Percentiles rank a stretch among this genome's conserved stretches.
Evolutionary conservation across 1,140 invertebrate species (phyloP).

Genomic region (Drosophila kikkawai): DNA sequence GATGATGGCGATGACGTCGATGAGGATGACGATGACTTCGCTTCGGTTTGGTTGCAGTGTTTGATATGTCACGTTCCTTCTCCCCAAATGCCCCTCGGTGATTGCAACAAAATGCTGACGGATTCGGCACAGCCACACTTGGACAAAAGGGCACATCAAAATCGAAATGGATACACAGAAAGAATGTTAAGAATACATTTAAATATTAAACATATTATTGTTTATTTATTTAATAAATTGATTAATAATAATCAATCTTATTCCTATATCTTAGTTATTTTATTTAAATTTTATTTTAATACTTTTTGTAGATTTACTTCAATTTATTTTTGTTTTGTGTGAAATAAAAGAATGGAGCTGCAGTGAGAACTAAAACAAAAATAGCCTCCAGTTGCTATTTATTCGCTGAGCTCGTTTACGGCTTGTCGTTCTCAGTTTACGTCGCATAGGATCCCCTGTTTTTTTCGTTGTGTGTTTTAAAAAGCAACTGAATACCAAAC

Average conservation of each 20-base stretch:
- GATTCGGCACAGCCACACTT: conserved; percentile 37
- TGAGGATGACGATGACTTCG: conserved; percentile 18
- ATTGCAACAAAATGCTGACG: conserved; percentile 50
- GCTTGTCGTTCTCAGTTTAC: conserved; percentile 33
- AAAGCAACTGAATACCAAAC: conserved; percentile 42
- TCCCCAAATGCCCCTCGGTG: conserved; percentile 43
- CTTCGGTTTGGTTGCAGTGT: conserved; percentile 44
- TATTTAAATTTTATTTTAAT: background rate
- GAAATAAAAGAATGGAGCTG: background rate
- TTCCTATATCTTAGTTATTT: background rate
- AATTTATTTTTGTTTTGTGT: conserved; percentile 3
- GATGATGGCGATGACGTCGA: conserved; percentile 23
- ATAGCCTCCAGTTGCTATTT: conserved; percentile 43
- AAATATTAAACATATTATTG: background rate
- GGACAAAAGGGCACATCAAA: conserved; percentile 28
- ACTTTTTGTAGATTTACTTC: background rate
- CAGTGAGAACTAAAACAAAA: conserved; percentile 54
- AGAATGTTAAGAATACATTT: background rate
- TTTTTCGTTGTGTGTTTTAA: conserved; percentile 58
- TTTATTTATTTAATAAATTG: background rate
- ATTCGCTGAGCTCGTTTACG: conserved; percentile 30
- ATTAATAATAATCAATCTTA: background rate
- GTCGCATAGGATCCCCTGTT: conserved; percentile 13
- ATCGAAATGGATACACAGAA: conserved; percentile 8
- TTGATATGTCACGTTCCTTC: conserved; percentile 40